phyloP scores from a whole-genome alignment of 2,113 vertebrate species.

The Apistogramma diplotaenia region DNA sequence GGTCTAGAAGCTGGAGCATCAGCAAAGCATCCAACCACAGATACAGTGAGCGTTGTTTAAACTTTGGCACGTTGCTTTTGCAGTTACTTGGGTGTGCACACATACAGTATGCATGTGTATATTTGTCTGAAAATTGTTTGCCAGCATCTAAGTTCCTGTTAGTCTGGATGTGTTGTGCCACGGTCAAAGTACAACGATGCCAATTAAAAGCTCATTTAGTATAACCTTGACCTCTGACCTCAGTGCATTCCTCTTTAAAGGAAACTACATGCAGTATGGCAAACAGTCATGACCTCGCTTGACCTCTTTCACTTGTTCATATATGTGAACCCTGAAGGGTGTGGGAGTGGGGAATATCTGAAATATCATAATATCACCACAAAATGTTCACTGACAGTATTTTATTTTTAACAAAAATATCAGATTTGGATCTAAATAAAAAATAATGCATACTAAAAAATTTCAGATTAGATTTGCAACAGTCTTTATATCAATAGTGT shows the following conservation, averaged over 20 bases:
- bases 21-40: background rate
- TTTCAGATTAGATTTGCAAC: no score
- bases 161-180: background rate
- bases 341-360: no score
- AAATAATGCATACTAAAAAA: no score
- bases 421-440: no score
- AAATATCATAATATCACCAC: no score
- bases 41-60: background rate
- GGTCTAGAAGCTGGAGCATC: background rate
- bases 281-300: background rate
- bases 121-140: background rate
- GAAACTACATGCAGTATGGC: background rate
- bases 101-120: background rate
- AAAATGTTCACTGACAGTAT: no score
- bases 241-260: background rate
- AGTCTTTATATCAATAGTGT: no score
- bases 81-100: background rate
- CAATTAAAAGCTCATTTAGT: slow-evolving; percentile 36
- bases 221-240: background rate
- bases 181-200: slow-evolving; percentile 13
- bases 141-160: background rate
- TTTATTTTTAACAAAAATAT: no score
- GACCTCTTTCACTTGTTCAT: background rate
- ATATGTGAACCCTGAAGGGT: no score
- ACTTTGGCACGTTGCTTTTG: background rate